phyloP scores from a whole-genome alignment of 2,797 vertebrate species.

The Rhodeus uyekii region DNA sequence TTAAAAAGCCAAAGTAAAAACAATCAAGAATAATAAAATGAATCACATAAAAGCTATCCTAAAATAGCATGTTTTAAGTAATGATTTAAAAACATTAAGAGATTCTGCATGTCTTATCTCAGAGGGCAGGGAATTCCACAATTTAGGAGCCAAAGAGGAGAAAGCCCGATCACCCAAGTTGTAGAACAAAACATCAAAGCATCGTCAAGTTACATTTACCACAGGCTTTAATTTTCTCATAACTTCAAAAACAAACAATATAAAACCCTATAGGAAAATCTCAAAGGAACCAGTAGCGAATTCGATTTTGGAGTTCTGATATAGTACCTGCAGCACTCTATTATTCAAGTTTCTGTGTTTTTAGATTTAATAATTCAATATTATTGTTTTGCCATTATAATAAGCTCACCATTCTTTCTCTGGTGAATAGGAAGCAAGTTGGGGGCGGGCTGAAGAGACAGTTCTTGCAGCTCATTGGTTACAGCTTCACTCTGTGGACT shows the following conservation, averaged over 20 bases:
- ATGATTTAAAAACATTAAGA: no score
- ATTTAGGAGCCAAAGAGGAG: no score
- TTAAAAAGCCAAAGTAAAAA: no score
- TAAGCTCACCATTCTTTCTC: slow-evolving; percentile 85
- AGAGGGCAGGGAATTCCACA: no score
- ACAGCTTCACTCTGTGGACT: slow-evolving; percentile 92
- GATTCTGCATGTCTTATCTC: no score
- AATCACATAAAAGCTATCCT: no score
- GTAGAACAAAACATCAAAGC: no score
- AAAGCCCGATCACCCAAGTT: no score
- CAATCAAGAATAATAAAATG: no score
- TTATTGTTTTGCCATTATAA: background rate
- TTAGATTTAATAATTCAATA: background rate
- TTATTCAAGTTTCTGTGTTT: background rate
- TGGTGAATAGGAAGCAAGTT: slow-evolving; percentile 83
- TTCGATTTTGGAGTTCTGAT: background rate
- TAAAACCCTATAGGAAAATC: no score
- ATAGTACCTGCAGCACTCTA: background rate
- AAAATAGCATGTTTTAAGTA: no score
- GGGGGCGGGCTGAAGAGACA: slow-evolving; percentile 84
- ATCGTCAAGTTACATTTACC: background rate
- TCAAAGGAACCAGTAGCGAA: background rate
- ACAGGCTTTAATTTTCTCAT: background rate
- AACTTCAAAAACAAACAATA: no score
- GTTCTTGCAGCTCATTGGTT: slow-evolving; percentile 90